A percentile compares a stretch with the other conserved stretches of the same genome.
phyloP scores from a whole-genome alignment of 2,797 vertebrate species.

The Meriones psammophilus region DNA sequence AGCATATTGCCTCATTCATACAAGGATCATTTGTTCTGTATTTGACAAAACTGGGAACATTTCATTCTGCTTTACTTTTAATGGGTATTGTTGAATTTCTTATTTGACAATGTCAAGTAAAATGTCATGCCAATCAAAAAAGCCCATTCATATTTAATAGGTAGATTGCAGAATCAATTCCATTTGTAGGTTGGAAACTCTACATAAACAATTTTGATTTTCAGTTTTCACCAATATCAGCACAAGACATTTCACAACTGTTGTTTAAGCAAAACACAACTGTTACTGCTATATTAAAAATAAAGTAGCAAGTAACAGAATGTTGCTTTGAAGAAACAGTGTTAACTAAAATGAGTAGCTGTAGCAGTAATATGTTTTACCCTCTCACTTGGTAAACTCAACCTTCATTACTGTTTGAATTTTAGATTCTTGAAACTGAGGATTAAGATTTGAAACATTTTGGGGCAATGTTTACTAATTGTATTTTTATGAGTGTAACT shows the following conservation, averaged over 20 bases:
- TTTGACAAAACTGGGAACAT: constrained; percentile 75
- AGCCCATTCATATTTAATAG: constrained; percentile 70
- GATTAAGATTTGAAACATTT: constrained; percentile 76
- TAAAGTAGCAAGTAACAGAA: constrained; percentile 74
- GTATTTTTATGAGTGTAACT: constrained; percentile 65
- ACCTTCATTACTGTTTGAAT: constrained; percentile 66
- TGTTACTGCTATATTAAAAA: constrained; percentile 69
- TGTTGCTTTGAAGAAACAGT: constrained; percentile 64
- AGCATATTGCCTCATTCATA: constrained; percentile 66
- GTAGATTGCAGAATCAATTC: constrained; percentile 72
- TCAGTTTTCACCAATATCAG: constrained; percentile 75
- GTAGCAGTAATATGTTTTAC: constrained; percentile 77
- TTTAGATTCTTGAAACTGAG: constrained; percentile 72
- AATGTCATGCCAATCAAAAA: constrained; percentile 74
- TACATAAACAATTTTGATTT: constrained; percentile 80
- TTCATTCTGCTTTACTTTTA: constrained; percentile 78
- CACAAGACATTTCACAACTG: constrained; percentile 79
- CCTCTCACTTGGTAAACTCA: constrained; percentile 80
- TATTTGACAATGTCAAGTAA: constrained; percentile 77
- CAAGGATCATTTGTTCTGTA: constrained; percentile 75
- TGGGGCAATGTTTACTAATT: constrained; percentile 57
- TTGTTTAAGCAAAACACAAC: constrained; percentile 85
- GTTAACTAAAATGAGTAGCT: constrained; percentile 79
- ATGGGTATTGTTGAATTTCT: constrained; percentile 73
- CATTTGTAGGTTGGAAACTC: constrained; percentile 75